Evolutionary conservation across 1,140 invertebrate species (phyloP), one percentile per base, ranked within the genome.

Genomic region (Ruditapes philippinarum): DNA sequence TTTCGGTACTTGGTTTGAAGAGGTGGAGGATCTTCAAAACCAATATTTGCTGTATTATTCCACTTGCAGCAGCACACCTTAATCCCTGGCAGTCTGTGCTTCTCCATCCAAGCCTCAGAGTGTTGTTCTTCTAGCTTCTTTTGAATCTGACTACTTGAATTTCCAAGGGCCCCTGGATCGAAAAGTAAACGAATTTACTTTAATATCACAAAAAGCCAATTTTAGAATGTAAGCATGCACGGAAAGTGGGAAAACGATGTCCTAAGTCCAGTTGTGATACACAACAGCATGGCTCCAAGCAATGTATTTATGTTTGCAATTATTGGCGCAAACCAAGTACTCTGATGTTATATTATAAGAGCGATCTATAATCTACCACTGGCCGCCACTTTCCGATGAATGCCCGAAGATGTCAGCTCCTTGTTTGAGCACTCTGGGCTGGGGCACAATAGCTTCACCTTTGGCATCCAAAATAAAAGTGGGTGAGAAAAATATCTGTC

Each of bases 111-210:
- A 7, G 3, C 9, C 38, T 57, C 42, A 9, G 40, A 33, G 33
- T 86, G 76, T 19, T 40, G 19, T 31, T 86, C 74, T 0, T 5
- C 42, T 25, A 86, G 45, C 36, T 0, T 31, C n/a, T 62, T 31
- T 5, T 38, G 38, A 0, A 82, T n/a, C 33, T 45, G 84, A 0
- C 49, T 42, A 4, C 84, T 25, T 25, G 74, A 51, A n/a, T 90
- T 88, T 2, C 89, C 89, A 17, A 88, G 68, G n/a, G 3, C 31
- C 7, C 11, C 89, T 5, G 19, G 60, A 17, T 49, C 76, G 0
- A n/a, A n/a, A 38, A 90, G 0, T 7, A 86, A 4, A 28, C 68
- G 54, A 17, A 85, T n/a, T 33, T 14, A 76, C 70, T 4, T 40
- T 36, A 31, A 38, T 38, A 33, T 76, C 83, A 60, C 70, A n/a